These are phyloP conservation scores for Nymphalis polychloros DNA, from an alignment of 2,888 invertebrate species.

Conservation along the genomic window DNA sequence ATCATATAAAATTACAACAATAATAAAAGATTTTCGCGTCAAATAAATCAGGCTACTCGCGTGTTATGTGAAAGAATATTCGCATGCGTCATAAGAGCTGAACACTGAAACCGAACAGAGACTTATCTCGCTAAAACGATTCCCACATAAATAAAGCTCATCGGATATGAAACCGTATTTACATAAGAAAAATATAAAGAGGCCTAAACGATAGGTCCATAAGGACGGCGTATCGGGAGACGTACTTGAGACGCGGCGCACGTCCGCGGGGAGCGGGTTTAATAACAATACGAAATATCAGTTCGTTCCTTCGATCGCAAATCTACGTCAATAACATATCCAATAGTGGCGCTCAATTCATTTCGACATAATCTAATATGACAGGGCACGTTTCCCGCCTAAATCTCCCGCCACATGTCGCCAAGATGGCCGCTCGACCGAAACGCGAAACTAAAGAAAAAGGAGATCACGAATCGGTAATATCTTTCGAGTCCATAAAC, in stretches of 20 bases:
- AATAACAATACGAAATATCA: constrained; percentile 82
- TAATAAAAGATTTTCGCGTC: constrained; percentile 28
- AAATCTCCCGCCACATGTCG: constrained; percentile 82
- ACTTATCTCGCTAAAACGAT: constrained; percentile 81
- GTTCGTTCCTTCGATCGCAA: constrained; percentile 82
- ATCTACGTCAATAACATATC: constrained; percentile 82
- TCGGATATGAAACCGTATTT: constrained; percentile 81
- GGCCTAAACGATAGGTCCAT: constrained; percentile 79
- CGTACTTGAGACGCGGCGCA: constrained; percentile 63
- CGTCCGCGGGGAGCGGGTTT: constrained; percentile 72
- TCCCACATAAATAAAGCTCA: constrained; percentile 83
- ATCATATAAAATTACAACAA: neutral
- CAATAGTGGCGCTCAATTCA: constrained; percentile 80
- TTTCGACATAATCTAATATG: constrained; percentile 81
- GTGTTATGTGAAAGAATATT: constrained; percentile 66
- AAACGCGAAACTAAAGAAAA: constrained; percentile 79
- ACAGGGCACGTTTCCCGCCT: constrained; percentile 80
- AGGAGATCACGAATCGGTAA: constrained; percentile 82
- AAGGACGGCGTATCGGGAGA: constrained; percentile 71
- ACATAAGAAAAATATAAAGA: constrained; percentile 82
- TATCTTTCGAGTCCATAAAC: constrained; percentile 82
- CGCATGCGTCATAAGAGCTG: constrained; percentile 72
- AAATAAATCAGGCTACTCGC: constrained; percentile 59
- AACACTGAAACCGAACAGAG: constrained; percentile 70
- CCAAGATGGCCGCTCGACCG: constrained; percentile 79